These are phyloP conservation scores for Bettongia penicillata DNA, from an alignment of 2,113 vertebrate genomes.

Conservation along the genomic window DNA sequence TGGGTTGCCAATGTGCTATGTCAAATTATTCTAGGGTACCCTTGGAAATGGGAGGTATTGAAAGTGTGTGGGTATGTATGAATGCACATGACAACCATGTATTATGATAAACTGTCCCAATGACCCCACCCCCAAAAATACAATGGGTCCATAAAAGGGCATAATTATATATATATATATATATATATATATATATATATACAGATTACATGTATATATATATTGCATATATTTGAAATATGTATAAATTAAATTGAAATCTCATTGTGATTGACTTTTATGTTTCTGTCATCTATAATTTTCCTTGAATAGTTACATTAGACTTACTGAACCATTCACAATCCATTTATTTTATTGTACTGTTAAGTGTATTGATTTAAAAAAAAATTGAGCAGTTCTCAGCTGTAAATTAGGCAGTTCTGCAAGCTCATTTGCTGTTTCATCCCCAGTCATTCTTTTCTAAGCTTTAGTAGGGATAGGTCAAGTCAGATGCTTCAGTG, in stretches of 20 bases:
- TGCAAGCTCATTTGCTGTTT: constrained; percentile 43
- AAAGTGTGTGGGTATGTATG: not conserved
- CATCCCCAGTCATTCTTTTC: not conserved
- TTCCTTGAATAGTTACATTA: constrained; percentile 39
- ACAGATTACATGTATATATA: too few species aligned
- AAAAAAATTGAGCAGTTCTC: not conserved
- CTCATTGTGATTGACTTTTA: accelerated
- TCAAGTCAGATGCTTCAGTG: not conserved
- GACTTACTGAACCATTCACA: constrained; percentile 5
- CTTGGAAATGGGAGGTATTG: not conserved
- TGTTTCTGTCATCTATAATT: constrained; percentile 31
- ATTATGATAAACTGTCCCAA: not conserved
- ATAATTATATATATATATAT: too few species aligned
- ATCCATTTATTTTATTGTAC: constrained; percentile 63
- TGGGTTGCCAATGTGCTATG: not conserved
- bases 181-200: too few species aligned
- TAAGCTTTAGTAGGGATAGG: constrained; percentile 39
- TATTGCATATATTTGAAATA: not conserved
- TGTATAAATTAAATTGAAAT: constrained; percentile 3
- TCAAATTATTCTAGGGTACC: not conserved
- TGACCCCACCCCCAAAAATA: not conserved
- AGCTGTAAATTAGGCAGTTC: constrained; percentile 5
- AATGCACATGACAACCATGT: not conserved
- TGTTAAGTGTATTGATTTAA: constrained; percentile 19
- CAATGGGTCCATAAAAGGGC: not conserved